Percentiles rank a stretch among this genome's conserved stretches.
These are phyloP conservation scores for Phragmatobia fuliginosa DNA, from an alignment of 2,888 invertebrate genomes.

Conservation along the genomic window DNA sequence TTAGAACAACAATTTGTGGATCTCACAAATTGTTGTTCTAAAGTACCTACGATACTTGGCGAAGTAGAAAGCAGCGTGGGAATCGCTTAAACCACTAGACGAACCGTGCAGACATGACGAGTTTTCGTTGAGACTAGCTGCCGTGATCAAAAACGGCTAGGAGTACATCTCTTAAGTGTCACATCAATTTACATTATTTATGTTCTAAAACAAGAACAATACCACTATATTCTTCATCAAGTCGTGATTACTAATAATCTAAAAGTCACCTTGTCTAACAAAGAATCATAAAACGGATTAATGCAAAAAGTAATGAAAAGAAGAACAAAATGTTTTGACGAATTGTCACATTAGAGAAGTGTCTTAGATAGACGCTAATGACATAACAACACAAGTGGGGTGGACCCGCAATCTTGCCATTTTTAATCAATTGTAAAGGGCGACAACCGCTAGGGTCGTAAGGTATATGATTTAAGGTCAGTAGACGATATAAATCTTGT, in stretches of 20 bases:
- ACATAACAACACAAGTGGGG: neutral
- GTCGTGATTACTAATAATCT: neutral
- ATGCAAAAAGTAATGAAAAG: constrained; percentile 2
- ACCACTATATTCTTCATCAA: neutral
- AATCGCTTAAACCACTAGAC: too few species aligned
- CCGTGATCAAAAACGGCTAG: too few species aligned
- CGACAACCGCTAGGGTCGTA: neutral
- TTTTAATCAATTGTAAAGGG: neutral
- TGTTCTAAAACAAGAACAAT: neutral
- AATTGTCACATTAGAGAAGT: neutral
- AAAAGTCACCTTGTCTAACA: constrained; percentile 6
- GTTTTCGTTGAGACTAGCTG: too few species aligned
- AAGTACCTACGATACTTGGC: too few species aligned
- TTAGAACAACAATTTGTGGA: too few species aligned
- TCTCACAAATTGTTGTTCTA: too few species aligned
- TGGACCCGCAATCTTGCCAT: neutral
- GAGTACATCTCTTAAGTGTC: too few species aligned
- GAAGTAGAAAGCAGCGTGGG: too few species aligned
- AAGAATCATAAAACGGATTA: neutral
- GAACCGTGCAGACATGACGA: too few species aligned
- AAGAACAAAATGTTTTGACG: constrained; percentile 2
- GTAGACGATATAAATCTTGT: neutral
- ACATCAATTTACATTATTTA: neutral
- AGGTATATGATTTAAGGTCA: neutral
- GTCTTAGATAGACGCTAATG: neutral